Conservation (phyloP, 1,140 invertebrate genomes). For the Sycophaga agraensis region DNA sequence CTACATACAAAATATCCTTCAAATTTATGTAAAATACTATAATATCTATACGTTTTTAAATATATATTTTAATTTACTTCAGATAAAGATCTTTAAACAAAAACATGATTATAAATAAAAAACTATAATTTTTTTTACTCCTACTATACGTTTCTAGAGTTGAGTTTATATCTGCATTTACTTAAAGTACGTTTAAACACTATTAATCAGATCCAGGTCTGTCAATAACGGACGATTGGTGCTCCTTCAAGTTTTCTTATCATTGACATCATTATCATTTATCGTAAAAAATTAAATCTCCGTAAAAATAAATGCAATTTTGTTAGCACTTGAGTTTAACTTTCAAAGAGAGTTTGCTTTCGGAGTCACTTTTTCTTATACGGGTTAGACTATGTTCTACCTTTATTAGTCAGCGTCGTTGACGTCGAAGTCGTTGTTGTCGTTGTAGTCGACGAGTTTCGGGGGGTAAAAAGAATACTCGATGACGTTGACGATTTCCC, state of each 20-base stretch:
- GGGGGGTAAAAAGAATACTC: constrained; percentile 42
- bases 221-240: not conserved
- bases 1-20: no score
- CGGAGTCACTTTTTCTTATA: constrained; percentile 6
- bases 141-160: no score
- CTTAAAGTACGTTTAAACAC: not conserved
- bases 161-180: no score
- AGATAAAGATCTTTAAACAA: no score
- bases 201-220: not conserved
- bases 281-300: not conserved
- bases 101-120: no score
- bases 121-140: no score
- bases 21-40: no score
- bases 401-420: no score
- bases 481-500: constrained; percentile 33
- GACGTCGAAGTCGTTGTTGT: constrained; percentile 32
- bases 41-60: no score
- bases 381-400: constrained; percentile 48
- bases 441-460: constrained; percentile 29
- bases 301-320: not conserved
- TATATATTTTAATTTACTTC: constrained; percentile 39
- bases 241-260: not conserved
- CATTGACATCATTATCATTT: not conserved
- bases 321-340: not conserved
- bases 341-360: no score